phyloP scores from a whole-genome alignment of 2,797 vertebrate species.

The Gymnoscopelus microlampas region DNA sequence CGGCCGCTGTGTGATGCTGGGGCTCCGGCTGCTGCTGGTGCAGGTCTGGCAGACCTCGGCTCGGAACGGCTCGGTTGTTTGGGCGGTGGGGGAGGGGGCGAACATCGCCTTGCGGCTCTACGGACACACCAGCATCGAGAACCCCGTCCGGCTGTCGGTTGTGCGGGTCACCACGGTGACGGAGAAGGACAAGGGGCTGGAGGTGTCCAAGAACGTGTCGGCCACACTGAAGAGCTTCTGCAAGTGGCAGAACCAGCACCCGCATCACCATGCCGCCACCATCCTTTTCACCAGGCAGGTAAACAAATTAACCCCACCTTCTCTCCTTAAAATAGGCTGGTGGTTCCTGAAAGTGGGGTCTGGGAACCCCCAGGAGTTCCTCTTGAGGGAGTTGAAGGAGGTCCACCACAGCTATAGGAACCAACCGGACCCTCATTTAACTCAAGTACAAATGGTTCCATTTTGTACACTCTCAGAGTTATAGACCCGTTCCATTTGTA shows the following conservation, averaged over 20 bases:
- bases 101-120: constrained; percentile 94
- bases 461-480: no score
- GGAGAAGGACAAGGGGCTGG: constrained; percentile 90
- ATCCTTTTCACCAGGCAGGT: no score
- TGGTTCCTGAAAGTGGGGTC: no score
- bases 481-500: no score
- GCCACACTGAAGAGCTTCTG: constrained; percentile 94
- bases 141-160: constrained; percentile 93
- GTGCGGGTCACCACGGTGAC: constrained; percentile 87
- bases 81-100: constrained; percentile 53
- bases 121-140: constrained; percentile 97
- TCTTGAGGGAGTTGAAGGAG: no score
- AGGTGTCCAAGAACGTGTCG: constrained; percentile 91
- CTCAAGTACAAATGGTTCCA: no score
- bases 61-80: neutral
- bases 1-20: constrained; percentile 45
- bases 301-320: neutral
- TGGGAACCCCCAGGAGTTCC: no score
- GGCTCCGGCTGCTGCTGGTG: constrained; percentile 67
- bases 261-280: no score
- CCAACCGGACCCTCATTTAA: no score
- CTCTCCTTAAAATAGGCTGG: neutral
- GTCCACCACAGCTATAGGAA: no score
- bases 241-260: no score
- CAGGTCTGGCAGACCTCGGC: neutral